Base-by-base conservation (phyloP, 2,888 invertebrate species). In the Lasius platythorax region DNA sequence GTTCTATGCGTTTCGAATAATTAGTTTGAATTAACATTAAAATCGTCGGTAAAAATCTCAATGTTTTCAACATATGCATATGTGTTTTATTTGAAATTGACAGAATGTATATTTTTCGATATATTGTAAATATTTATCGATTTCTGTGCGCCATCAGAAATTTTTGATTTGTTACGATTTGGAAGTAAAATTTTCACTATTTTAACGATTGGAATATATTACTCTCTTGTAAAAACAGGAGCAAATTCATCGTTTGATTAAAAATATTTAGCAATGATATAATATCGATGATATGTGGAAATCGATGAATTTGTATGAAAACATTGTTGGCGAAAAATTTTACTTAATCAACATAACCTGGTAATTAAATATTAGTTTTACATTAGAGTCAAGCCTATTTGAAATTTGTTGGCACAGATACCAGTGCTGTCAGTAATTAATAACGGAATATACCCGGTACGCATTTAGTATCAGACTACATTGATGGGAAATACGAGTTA, bases 401-500 rank as follows among this genome's bases (percentile, higher is more conserved):
- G 15, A 68, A 78, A 40, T 68, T 40, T 68, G 2, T 67, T n/a
- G 28, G 53, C 5, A n/a, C n/a, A 53, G 8, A 53, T 53, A 53
- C n/a, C n/a, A 53, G 8, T 56, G 15, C 68, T 40, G 28, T 28
- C 43, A 30, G 18, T 18, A 23, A 72, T 58, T 30, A 73, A 61
- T 73, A 43, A 56, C 43, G 9, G 53, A 53, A n/a, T 53, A 46
- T 58, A 30, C 18, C 30, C 63, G n/a, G 23, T 40, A 12, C n/a
- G 70, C 28, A 40, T 73, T 58, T 33, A 33, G 43, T 33, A 73
- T 73, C 61, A 79, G 74, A 61, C 18, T 58, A 58, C 43, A 73
- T 46, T 79, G 58, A 79, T 73, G 58, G 58, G 23, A n/a, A 73
- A 73, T 73, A 73, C 43, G 33, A 73, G 58, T 79, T 79, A 79